Base-by-base conservation (phyloP, 2,888 invertebrate genomes). In the Nomada flava region DNA sequence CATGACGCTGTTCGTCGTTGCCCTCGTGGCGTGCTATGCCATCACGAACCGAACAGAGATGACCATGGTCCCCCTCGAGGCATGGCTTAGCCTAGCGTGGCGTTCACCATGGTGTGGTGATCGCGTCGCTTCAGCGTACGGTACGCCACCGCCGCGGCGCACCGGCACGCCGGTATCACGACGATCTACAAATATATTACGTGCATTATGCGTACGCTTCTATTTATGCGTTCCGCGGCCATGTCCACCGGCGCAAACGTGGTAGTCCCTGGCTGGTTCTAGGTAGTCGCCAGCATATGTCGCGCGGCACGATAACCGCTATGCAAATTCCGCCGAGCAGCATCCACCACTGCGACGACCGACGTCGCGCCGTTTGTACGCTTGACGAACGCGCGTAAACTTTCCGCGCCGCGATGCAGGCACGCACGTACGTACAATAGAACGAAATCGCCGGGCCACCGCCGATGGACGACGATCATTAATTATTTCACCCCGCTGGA, bases 151-250 rank as follows among this genome's bases (percentile, higher is more conserved):
- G 63, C 13, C 11, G 47, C 36, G 36, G 36, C 36, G 36, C 36
- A 36, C 47, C 47, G 47, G 47, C 68, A 72, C 62, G 67, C 47
- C 70, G 72, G 71, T 88, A 88, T 88, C 88, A 83, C 79, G 73
- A 73, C 87, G 86, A 91, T 91, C 91, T 90, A 91, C 91, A 91
- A 91, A 92, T 92, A 91, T 89, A 89, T 90, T 90, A 90, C 87
- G 88, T 76, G 85, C 85, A 88, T 90, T 89, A 90, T 87, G 89
- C 89, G 87, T 89, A 84, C 86, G 87, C 86, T 88, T 89, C 90
- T 89, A 91, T 90, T 91, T 90, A 88, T 88, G 86, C 87, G 82
- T 83, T 88, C 80, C 87, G 84, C 85, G 87, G 79, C 75, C 85
- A 44, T 81, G 87, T 86, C 79, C 79, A 74, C 85, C 60, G 74